Conservation (phyloP, 2,113 vertebrate species). For the Plecturocebus donacophilus region DNA sequence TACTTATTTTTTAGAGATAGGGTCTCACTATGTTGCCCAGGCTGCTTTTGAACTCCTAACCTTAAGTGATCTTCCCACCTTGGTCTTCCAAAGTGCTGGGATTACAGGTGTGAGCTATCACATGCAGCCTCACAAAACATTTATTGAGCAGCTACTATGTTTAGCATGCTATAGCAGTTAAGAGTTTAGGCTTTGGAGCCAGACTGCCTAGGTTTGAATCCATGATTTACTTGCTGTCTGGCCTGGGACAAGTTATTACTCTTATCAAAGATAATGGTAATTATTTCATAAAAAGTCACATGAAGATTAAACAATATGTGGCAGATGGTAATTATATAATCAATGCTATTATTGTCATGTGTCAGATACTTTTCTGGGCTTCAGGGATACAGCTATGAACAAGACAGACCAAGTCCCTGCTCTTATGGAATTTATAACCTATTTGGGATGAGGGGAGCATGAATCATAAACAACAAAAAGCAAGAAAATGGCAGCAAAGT, state of each 20-base stretch:
- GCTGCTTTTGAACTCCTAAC: too few species aligned
- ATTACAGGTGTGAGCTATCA: too few species aligned
- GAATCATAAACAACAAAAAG: not conserved
- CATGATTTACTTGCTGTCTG: not conserved
- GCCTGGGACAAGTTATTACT: not conserved
- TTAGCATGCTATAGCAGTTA: not conserved
- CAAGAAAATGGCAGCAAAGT: not conserved
- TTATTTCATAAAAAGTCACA: not conserved
- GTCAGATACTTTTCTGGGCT: not conserved
- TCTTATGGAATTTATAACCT: not conserved
- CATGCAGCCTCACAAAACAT: not conserved
- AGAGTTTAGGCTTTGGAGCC: not conserved
- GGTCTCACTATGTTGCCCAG: too few species aligned
- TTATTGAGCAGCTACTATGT: not conserved
- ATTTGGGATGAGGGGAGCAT: not conserved
- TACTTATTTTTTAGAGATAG: too few species aligned
- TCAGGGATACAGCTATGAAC: not conserved
- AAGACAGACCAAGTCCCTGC: not conserved
- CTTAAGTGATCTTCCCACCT: too few species aligned
- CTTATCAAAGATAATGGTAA: not conserved
- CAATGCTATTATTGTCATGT: not conserved
- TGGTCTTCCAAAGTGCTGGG: too few species aligned
- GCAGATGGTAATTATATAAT: not conserved
- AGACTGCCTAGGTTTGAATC: not conserved
- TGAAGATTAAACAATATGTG: not conserved